Evolutionary conservation across 1,140 invertebrate genomes (phyloP).

Genomic region (Drosophila busckii): DNA sequence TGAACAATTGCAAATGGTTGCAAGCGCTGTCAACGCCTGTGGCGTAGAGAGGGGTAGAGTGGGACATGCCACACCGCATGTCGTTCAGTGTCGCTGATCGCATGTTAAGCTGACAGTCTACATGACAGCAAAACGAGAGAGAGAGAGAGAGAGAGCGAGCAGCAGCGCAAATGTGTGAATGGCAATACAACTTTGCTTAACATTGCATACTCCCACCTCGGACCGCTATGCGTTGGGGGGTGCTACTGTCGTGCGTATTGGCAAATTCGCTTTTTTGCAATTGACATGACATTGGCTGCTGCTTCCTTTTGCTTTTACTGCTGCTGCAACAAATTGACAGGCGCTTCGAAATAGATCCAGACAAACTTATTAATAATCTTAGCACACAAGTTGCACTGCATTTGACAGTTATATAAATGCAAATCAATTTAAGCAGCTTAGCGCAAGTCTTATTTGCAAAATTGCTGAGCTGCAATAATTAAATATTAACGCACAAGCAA

Average conservation of each 20-base stretch:
- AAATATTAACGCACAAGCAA: too few relatives aligned
- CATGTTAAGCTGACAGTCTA: slow-evolving; percentile 56
- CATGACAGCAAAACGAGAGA: slow-evolving; percentile 16
- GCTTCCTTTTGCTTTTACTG: slow-evolving; percentile 17
- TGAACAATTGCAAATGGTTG: slow-evolving; percentile 47
- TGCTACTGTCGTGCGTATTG: slow-evolving; percentile 22
- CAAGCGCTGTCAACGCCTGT: slow-evolving; percentile 55
- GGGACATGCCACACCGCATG: slow-evolving; percentile 16
- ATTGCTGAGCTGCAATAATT: too few relatives aligned
- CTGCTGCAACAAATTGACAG: slow-evolving; percentile 63
- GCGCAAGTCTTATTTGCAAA: too few relatives aligned
- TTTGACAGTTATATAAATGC: too few relatives aligned
- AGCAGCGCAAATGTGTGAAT: background rate
- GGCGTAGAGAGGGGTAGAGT: background rate
- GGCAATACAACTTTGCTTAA: slow-evolving; percentile 17
- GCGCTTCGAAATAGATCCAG: slow-evolving; percentile 22
- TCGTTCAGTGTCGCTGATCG: slow-evolving; percentile 53
- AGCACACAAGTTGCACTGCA: too few relatives aligned
- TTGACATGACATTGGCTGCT: slow-evolving; percentile 54
- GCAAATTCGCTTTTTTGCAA: slow-evolving; percentile 49
- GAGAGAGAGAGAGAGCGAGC: background rate
- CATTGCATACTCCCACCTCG: background rate
- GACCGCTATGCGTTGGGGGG: background rate
- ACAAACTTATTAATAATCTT: slow-evolving; percentile 57
- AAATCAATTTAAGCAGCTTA: too few relatives aligned